These are phyloP conservation scores for Rhadinocentrus ornatus DNA, from an alignment of 2,797 vertebrate species.

Conservation along the genomic window DNA sequence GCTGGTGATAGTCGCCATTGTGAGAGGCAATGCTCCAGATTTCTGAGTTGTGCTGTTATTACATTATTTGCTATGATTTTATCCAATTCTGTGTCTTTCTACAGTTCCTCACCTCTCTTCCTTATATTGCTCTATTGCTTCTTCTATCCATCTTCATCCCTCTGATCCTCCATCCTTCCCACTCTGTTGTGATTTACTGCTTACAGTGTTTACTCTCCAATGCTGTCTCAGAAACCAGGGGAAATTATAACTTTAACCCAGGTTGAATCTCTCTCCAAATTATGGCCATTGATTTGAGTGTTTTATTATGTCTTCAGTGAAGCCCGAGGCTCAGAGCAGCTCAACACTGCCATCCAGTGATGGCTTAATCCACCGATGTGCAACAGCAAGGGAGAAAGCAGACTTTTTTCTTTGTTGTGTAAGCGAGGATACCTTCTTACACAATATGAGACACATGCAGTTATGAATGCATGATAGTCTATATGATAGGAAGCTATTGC, in stretches of 20 bases:
- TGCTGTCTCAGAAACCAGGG: constrained; percentile 65
- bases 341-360: constrained; percentile 86
- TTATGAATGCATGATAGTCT: background rate
- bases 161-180: constrained; percentile 37
- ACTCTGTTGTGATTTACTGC: constrained; percentile 65
- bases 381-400: constrained; percentile 12
- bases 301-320: constrained; percentile 80
- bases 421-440: constrained; percentile 10
- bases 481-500: constrained; percentile 7
- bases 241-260: constrained; percentile 75
- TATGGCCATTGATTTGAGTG: constrained; percentile 84
- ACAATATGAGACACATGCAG: constrained; percentile 19
- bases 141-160: constrained; percentile 36
- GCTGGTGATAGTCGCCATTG: constrained; percentile 73
- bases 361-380: constrained; percentile 16
- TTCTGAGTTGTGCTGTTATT: constrained; percentile 75
- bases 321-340: constrained; percentile 52
- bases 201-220: constrained; percentile 74
- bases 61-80: constrained; percentile 72
- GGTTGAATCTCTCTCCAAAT: constrained; percentile 76
- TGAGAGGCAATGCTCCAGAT: constrained; percentile 69
- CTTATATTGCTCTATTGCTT: constrained; percentile 39
- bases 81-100: constrained; percentile 51
- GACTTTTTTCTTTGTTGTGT: background rate
- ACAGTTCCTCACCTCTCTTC: constrained; percentile 36